A percentile compares a stretch with the other conserved stretches of the same genome.
These are phyloP conservation scores for Ceryle rudis DNA, from an alignment of 2,797 vertebrate genomes.

Conservation along the genomic window DNA sequence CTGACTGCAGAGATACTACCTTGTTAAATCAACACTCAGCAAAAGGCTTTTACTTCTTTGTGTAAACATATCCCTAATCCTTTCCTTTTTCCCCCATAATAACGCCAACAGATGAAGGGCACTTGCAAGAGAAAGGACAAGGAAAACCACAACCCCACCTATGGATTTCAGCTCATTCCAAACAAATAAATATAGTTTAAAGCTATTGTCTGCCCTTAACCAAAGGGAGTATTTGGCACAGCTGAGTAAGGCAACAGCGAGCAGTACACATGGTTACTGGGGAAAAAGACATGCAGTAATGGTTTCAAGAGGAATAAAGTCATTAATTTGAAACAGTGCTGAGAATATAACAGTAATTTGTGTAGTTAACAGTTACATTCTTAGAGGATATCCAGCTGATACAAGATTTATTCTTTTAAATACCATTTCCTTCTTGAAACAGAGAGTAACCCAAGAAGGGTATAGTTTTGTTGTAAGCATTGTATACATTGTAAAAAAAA, in stretches of 20 bases:
- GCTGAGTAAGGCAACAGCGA: not conserved
- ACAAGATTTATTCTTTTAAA: not conserved
- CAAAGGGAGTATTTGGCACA: not conserved
- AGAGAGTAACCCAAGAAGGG: not conserved
- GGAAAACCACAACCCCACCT: not conserved
- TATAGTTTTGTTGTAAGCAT: not conserved
- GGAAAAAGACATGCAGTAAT: not conserved
- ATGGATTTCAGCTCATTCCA: not conserved
- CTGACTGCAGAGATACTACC: conserved; percentile 38
- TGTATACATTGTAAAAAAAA: not conserved
- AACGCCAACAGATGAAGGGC: conserved; percentile 66
- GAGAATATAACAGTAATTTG: not conserved
- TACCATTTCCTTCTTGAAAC: not conserved
- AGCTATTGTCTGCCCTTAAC: not conserved
- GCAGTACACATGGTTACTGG: rapidly evolving
- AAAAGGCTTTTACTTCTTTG: conserved; percentile 26
- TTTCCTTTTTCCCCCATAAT: not conserved
- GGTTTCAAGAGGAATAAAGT: not conserved
- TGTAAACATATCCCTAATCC: not conserved
- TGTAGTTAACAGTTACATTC: not conserved
- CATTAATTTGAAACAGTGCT: not conserved
- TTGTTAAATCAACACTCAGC: conserved; percentile 50
- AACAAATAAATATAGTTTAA: not conserved
- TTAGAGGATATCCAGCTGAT: not conserved
- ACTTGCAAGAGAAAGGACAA: not conserved